A percentile compares a stretch with the other conserved stretches of the same genome.
Conservation (phyloP, 2,888 invertebrate species). For the Lepidocyrtoides sp. region DNA sequence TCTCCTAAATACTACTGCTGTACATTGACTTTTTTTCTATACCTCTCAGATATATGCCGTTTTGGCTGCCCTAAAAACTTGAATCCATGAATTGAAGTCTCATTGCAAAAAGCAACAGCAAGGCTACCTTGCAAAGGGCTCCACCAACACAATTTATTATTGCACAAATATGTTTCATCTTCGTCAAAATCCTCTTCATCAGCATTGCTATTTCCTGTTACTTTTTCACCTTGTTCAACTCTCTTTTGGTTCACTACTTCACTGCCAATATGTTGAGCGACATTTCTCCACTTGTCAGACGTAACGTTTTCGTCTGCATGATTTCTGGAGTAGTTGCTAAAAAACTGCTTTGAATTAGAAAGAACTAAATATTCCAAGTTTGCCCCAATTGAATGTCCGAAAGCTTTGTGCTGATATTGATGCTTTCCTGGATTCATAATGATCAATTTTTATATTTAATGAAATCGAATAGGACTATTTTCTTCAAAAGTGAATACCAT, state of each 20-base stretch:
- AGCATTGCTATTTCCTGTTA: too few species aligned
- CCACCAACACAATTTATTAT: too few species aligned
- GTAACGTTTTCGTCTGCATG: neutral
- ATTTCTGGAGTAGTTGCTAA: neutral
- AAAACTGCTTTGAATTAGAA: conserved; percentile 15
- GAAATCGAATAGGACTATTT: too few species aligned
- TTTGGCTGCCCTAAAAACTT: conserved; percentile 51
- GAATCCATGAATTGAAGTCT: conserved; percentile 45
- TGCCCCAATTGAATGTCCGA: conserved; percentile 19
- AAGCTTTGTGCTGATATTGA: neutral
- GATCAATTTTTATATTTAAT: too few species aligned
- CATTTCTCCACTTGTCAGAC: conserved; percentile 33
- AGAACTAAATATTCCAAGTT: conserved; percentile 34
- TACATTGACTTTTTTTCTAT: neutral
- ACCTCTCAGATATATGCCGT: conserved; percentile 26
- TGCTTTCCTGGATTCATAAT: too few species aligned
- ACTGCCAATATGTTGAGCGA: neutral
- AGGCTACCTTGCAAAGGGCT: neutral
- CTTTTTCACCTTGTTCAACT: neutral
- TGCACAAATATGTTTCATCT: neutral
- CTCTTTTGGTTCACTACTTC: neutral
- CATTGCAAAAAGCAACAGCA: conserved; percentile 6
- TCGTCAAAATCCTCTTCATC: neutral
- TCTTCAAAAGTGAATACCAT: too few species aligned
- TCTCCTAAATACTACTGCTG: neutral